phyloP scores from a whole-genome alignment of 2,888 invertebrate genomes.

The Chouioia cunea region DNA sequence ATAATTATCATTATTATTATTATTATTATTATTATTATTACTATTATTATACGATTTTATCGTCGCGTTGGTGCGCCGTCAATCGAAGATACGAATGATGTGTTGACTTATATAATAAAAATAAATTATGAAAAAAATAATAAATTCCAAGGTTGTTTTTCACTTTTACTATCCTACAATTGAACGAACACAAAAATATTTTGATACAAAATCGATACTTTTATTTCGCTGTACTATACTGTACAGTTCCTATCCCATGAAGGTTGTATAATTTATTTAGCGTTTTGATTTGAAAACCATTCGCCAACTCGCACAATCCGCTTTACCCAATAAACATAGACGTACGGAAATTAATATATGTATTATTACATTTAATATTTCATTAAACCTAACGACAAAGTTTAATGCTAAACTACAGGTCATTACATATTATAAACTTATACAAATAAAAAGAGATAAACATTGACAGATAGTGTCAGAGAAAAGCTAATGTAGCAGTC shows the following conservation, averaged over 20 bases:
- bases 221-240: constrained; percentile 46
- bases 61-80: constrained; percentile 41
- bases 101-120: constrained; percentile 48
- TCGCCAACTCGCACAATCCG: constrained; percentile 27
- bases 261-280: constrained; percentile 41
- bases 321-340: constrained; percentile 37
- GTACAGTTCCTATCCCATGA: constrained; percentile 41
- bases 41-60: constrained; percentile 20
- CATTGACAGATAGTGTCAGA: no score
- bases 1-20: no score
- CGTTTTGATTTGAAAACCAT: constrained; percentile 42
- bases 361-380: constrained; percentile 22
- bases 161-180: neutral
- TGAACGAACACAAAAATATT: neutral
- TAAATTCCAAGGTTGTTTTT: neutral
- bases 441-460: no score
- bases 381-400: no score
- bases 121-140: constrained; percentile 47
- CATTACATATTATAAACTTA: no score
- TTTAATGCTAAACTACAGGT: no score
- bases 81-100: constrained; percentile 46
- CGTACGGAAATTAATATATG: constrained; percentile 34
- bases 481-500: no score
- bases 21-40: no score
- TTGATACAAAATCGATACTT: constrained; percentile 45